A percentile compares a stretch with the other conserved stretches of the same genome.
Evolutionary conservation across 2,113 vertebrate species (phyloP).

Genomic region (Leptodactylus fuscus): DNA sequence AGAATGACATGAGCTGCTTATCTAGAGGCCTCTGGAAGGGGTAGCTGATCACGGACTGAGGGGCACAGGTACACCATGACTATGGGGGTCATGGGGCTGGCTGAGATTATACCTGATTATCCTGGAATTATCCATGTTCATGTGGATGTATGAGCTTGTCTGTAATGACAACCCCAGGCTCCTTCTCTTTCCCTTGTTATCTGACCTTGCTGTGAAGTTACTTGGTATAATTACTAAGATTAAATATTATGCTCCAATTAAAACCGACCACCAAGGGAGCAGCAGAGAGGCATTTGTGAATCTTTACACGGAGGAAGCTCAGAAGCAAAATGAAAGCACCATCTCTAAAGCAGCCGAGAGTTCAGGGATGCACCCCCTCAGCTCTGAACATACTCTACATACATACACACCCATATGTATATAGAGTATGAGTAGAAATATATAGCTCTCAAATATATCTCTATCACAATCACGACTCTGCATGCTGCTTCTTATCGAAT

Average conservation of each 20-base stretch:
- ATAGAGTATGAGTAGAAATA: too few species aligned
- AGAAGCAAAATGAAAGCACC: slow-evolving; percentile 21
- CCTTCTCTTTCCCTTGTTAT: slow-evolving; percentile 23
- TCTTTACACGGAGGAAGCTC: slow-evolving; percentile 29
- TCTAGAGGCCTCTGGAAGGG: not conserved
- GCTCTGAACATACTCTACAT: not conserved
- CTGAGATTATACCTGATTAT: slow-evolving; percentile 3
- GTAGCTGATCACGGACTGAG: not conserved
- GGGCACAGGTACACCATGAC: not conserved
- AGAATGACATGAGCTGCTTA: not conserved
- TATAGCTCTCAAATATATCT: not conserved
- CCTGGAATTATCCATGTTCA: not conserved
- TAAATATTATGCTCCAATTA: slow-evolving; percentile 61
- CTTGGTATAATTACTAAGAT: slow-evolving; percentile 50
- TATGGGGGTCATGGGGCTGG: not conserved
- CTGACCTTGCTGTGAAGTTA: slow-evolving; percentile 47
- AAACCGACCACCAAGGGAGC: slow-evolving; percentile 60
- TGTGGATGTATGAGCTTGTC: not conserved
- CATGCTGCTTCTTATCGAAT: not conserved
- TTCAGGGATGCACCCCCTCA: not conserved
- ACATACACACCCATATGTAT: not conserved
- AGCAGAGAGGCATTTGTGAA: slow-evolving; percentile 37
- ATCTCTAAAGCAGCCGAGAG: slow-evolving; percentile 16
- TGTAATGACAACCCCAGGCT: slow-evolving; percentile 59
- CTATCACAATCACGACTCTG: not conserved